Base-by-base conservation (phyloP, 2,888 invertebrate genomes). In the Kuschelorhynchus macadamiae region DNA sequence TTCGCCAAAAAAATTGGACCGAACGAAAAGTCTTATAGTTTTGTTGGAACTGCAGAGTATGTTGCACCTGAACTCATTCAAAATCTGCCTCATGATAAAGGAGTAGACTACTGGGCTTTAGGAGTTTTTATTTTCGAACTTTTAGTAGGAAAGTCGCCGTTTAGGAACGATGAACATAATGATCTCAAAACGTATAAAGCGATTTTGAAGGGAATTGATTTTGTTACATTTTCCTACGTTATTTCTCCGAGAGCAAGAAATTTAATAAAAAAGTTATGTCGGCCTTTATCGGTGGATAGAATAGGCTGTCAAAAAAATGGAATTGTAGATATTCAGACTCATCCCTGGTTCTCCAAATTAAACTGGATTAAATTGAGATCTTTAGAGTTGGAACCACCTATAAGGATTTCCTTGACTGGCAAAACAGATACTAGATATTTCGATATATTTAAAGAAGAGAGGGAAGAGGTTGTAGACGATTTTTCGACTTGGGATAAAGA, bases 31-130 rank as follows among this genome's bases (percentile, higher is more conserved):
- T 96, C 96, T 0, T 96, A 95, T 90, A 97, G 96, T 0, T 96
- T 97, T 84, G 96, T 96, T 55, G 97, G 97, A 9, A 97, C 96
- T 0, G 96, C 96, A 0, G 94, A 96, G 81, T 93, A 94, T 78
- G 91, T 93, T 7, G 91, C 93, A 0, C 93, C 94, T 0, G 94
- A 97, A 85, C 93, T 97, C 64, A 95, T 97, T 53, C 85, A 95
- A 20, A 66, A 95, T 84, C 91, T 91, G 79, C 89, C 90, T 7
- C 91, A 92, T 79, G 90, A 91, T 75, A 90, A 93, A 72, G 91
- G 95, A 0, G 95, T 94, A 0, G 97, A 97, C 83, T 96, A 94
- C 82, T 97, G 97, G 97, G 93, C 96, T 0, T 85, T 96, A 41
- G 96, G 95, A 2, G 91, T 96, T 63, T 88, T 96, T 65, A 90